Evolutionary conservation across 2,797 vertebrate species (phyloP).

Genomic region (Ptychobarbus kaznakovi): DNA sequence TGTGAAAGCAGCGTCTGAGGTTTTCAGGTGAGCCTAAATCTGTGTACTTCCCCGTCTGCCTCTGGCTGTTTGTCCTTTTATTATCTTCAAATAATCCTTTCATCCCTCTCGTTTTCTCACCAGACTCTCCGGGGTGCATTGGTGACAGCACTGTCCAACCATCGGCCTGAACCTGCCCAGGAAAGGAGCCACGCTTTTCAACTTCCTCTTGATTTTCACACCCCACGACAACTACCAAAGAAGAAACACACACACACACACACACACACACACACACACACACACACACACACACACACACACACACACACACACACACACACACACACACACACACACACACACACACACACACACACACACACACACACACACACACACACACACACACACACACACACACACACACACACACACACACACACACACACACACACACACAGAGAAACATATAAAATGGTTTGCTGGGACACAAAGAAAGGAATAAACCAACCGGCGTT

Average conservation of each 20-base stretch:
- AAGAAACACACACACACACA: conserved; percentile 45
- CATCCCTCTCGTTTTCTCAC: conserved; percentile 74
- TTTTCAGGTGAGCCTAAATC: conserved; percentile 41
- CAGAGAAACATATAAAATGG: conserved; percentile 36
- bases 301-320: conserved; percentile 17
- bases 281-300: background rate
- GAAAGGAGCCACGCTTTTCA: conserved; percentile 78
- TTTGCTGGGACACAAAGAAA: conserved; percentile 10
- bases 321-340: conserved; percentile 4
- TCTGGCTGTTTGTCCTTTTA: conserved; percentile 46
- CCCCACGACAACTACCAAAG: conserved; percentile 71
- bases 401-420: conserved; percentile 28
- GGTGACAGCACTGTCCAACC: conserved; percentile 86
- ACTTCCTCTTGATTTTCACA: conserved; percentile 74
- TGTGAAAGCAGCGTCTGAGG: conserved; percentile 44
- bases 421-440: too few species aligned
- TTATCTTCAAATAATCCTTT: conserved; percentile 50
- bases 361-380: conserved; percentile 28
- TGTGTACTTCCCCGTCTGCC: conserved; percentile 30
- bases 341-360: background rate
- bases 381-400: too few species aligned
- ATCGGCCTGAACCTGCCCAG: conserved; percentile 81
- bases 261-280: too few species aligned
- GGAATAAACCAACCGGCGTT: background rate
- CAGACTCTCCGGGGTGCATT: conserved; percentile 89